These are phyloP conservation scores for Pogoniulus pusillus DNA, from an alignment of 2,797 vertebrate genomes.

Conservation along the genomic window DNA sequence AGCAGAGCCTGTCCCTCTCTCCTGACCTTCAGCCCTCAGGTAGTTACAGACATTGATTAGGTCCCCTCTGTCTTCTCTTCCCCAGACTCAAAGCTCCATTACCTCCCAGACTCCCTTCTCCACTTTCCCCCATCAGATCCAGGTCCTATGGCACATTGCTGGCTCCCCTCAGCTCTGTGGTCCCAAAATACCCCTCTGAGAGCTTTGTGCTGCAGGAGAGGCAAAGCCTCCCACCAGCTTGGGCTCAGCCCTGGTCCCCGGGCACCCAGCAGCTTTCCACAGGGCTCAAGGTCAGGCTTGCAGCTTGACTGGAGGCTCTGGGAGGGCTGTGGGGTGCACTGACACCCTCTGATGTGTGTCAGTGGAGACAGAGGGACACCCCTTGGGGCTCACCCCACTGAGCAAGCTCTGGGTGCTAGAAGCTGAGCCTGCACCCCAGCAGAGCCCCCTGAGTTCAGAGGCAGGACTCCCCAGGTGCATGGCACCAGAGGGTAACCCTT, in stretches of 20 bases:
- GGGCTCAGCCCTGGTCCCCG: neutral
- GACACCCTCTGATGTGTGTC: too few species aligned
- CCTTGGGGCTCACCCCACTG: accelerated
- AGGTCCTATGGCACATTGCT: too few species aligned
- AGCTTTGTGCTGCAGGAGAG: neutral
- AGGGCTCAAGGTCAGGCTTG: neutral
- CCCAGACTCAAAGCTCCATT: neutral
- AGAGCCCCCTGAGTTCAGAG: accelerated
- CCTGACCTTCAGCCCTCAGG: too few species aligned
- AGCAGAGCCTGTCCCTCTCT: too few species aligned
- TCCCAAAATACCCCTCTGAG: neutral
- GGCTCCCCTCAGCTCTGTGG: neutral
- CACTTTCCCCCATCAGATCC: neutral
- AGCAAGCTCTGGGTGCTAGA: neutral
- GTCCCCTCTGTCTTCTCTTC: too few species aligned
- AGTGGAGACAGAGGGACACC: neutral
- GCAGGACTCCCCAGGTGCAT: neutral
- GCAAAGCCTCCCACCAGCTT: neutral
- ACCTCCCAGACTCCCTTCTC: neutral
- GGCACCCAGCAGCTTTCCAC: neutral
- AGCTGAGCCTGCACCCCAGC: neutral
- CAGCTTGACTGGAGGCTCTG: too few species aligned
- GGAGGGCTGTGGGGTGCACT: neutral
- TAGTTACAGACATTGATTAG: too few species aligned
- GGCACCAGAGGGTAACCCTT: neutral